Evolutionary conservation across 2,888 invertebrate species (phyloP).

Genomic region (Apamea sordens): DNA sequence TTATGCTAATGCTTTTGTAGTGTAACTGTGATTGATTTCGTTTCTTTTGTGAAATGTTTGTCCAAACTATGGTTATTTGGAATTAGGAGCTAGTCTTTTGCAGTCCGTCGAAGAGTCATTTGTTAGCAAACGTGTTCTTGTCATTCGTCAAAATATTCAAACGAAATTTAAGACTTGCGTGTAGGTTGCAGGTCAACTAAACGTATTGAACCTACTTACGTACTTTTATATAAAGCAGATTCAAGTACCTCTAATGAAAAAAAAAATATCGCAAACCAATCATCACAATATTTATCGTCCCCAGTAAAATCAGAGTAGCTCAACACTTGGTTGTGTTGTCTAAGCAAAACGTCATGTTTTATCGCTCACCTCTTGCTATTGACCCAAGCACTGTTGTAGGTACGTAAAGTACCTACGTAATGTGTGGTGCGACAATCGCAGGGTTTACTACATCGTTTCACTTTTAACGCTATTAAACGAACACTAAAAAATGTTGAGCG

Average conservation of each 20-base stretch:
- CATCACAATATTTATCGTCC: background rate
- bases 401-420: constrained; percentile 70
- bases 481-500: constrained; percentile 79
- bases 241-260: background rate
- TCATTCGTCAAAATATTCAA: background rate
- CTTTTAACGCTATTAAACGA: constrained; percentile 80
- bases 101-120: background rate
- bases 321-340: constrained; percentile 34
- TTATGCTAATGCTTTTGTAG: constrained; percentile 72
- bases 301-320: constrained; percentile 14
- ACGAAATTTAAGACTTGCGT: background rate
- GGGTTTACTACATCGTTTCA: constrained; percentile 82
- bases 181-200: background rate
- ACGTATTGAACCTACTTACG: background rate
- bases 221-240: too few relatives aligned
- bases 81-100: background rate
- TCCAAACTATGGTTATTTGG: constrained; percentile 36
- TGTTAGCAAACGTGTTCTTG: background rate
- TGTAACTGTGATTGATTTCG: constrained; percentile 40
- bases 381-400: constrained; percentile 68
- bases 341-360: constrained; percentile 60
- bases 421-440: constrained; percentile 79
- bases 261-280: background rate
- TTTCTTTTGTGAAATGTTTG: constrained; percentile 36
- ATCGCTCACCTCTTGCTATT: constrained; percentile 63